Base-by-base conservation (phyloP, 2,797 vertebrate species). In the Acestrorhynchus altus region DNA sequence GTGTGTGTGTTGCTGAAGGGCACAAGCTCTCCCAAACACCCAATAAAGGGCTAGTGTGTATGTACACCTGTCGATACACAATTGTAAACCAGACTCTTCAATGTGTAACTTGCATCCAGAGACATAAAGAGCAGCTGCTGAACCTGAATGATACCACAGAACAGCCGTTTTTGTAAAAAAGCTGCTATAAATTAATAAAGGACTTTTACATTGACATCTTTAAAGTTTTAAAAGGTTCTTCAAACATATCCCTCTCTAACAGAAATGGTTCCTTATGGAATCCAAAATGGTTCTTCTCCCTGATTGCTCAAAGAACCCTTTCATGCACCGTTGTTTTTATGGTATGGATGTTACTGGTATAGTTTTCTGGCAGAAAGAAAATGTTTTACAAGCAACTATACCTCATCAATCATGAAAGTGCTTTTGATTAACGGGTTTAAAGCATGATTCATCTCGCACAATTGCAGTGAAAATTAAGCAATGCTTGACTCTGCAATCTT, bases 381-480 rank as follows among this genome's bases (percentile, higher is more conserved):
- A 18, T 12, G 40, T 69, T 65, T 67, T 64, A 56, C 22, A 24
- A 63, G 70, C 64, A 61, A 24, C 20, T 20, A 20, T 28, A 79
- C 8, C 59, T 74, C 39, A 74, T 79, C 54, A 40, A 49, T 42
- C 22, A 51, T 22, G 4, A 74, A 79, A 22, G 35, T 63, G 46
- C 59, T 63, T 79, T 76, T 72, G 70, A 76, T 79, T 67, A 72
- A 57, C 26, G 46, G 26, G 47, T 65, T 35, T 20, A 15, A 60
- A 52, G 28, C 71, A 26, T 16, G 51, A 51, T 40, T 59, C 61
- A 59, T 66, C 26, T 28, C 22, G 42, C 28, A 24, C 52, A 59
- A 64, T 13, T 47, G 20, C 40, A 0, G 28, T 10, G 71, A 60
- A 70, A 52, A 74, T 35, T 22, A 77, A 51, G 24, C 76, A 24